Evolutionary conservation across 2,797 vertebrate genomes (phyloP), one percentile per base, ranked within the genome.

Genomic region (Gadopsis bispinosus): DNA sequence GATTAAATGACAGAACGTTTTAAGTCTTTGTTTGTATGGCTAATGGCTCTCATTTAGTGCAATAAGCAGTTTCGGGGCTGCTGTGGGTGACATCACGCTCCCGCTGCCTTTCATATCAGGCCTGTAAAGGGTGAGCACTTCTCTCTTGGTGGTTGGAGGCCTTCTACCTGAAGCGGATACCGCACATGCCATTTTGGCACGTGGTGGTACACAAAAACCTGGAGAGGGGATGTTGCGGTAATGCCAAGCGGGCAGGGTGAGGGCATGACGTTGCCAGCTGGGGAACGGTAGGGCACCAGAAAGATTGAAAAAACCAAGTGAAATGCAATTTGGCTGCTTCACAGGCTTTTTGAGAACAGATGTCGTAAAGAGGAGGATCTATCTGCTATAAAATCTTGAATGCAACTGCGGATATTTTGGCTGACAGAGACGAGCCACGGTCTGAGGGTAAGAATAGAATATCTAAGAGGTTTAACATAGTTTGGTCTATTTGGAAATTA

Each of bases 21-120:
- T 72, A 89, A 84, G 80, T 85, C 89, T 91, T 89, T 94, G 93
- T 94, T 94, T 94, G 85, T 79, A 69, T 16, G 85, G 87, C 87
- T 94, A 94, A 95, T 93, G 90, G 88, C 81, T 88, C 91, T 93
- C 91, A 91, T 94, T 94, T 91, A 69, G 87, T 58, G 87, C 86
- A 91, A 72, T 90, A 91, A 92, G 90, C 77, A 84, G 80, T 91
- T 89, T 59, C 19, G 88, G 91, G 91, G 87, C 88, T 91, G 90
- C 87, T 14, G 84, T 70, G 89, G 89, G 90, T 94, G 92, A 93
- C 91, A 83, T 94, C 92, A 92, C 87, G 70, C 74, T 68, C 59
- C 70, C 20, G 54, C 84, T 50, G 65, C 50, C 82, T 94, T 93
- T 94, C 88, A 94, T 93, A 80, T 41, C 60, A n/a, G 61, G 77